phyloP scores from a whole-genome alignment of 1,140 invertebrate species.

The Trinorchestia longiramus region DNA sequence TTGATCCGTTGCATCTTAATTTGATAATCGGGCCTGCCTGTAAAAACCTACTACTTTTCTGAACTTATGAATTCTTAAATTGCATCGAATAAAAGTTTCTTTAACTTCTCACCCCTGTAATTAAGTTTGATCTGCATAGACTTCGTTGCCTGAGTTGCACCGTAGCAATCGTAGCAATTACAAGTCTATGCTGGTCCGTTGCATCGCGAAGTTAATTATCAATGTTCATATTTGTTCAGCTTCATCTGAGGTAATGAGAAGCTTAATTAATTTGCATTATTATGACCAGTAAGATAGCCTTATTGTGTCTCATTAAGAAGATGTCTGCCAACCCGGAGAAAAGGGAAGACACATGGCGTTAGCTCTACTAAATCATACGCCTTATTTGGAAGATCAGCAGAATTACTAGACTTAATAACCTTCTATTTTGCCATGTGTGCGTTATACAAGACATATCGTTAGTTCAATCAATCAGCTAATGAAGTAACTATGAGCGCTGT shows the following conservation, averaged over 20 bases:
- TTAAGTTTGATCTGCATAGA: background rate
- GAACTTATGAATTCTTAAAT: background rate
- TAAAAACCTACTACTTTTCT: background rate
- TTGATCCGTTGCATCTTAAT: too few species aligned
- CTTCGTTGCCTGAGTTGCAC: background rate
- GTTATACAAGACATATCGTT: too few species aligned
- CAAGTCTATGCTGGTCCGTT: background rate
- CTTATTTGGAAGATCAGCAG: background rate
- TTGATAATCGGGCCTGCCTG: too few species aligned
- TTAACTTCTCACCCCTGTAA: background rate
- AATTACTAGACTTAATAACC: too few species aligned
- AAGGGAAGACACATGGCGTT: background rate
- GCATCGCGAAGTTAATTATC: slow-evolving; percentile 14
- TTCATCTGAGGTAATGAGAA: slow-evolving; percentile 20
- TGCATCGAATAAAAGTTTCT: background rate
- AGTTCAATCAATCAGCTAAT: too few species aligned
- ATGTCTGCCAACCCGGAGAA: background rate
- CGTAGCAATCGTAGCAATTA: background rate
- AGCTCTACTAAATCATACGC: background rate
- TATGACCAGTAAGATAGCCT: background rate
- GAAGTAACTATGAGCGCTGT: too few species aligned
- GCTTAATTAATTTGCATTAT: slow-evolving; percentile 49
- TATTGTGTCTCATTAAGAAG: background rate
- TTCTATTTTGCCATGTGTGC: background rate
- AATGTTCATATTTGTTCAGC: slow-evolving; percentile 21